phyloP scores from a whole-genome alignment of 2,888 invertebrate species.

The Philopedon plagiatum region DNA sequence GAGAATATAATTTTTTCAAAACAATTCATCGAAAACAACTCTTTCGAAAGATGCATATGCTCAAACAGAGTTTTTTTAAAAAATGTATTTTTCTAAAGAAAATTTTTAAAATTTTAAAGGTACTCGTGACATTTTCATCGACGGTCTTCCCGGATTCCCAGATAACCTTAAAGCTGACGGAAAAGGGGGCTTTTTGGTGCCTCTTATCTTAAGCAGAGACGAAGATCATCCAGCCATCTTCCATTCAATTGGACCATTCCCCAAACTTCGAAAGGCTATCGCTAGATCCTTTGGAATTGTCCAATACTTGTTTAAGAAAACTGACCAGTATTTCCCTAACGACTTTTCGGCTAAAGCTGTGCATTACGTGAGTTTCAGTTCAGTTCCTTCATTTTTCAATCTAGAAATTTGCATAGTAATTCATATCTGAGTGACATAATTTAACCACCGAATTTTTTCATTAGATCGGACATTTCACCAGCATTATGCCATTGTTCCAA shows the following conservation, averaged over 20 bases:
- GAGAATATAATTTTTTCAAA: no score
- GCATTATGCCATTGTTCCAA: conserved; percentile 57
- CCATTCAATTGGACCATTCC: conserved; percentile 75
- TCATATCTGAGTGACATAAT: not conserved
- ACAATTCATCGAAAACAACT: no score
- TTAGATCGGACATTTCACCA: conserved; percentile 78
- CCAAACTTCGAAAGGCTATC: conserved; percentile 77
- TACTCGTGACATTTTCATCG: conserved; percentile 82
- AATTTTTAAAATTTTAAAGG: conserved; percentile 31
- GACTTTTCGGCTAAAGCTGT: conserved; percentile 74
- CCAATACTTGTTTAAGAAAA: conserved; percentile 65
- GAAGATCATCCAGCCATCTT: conserved; percentile 72
- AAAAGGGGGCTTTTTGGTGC: conserved; percentile 77
- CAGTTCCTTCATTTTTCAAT: conserved; percentile 14
- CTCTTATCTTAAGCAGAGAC: conserved; percentile 73
- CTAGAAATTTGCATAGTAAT: conserved; percentile 3
- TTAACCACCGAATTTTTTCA: conserved; percentile 54
- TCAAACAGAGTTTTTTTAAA: no score
- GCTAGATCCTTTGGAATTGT: conserved; percentile 74
- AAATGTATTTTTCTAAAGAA: not conserved
- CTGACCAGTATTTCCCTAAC: conserved; percentile 78
- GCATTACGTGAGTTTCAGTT: conserved; percentile 72
- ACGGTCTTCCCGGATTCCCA: conserved; percentile 83
- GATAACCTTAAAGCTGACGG: conserved; percentile 75
- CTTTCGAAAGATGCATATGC: no score